These are phyloP conservation scores for Agriopis marginaria DNA, from an alignment of 2,888 invertebrate genomes.

Conservation along the genomic window DNA sequence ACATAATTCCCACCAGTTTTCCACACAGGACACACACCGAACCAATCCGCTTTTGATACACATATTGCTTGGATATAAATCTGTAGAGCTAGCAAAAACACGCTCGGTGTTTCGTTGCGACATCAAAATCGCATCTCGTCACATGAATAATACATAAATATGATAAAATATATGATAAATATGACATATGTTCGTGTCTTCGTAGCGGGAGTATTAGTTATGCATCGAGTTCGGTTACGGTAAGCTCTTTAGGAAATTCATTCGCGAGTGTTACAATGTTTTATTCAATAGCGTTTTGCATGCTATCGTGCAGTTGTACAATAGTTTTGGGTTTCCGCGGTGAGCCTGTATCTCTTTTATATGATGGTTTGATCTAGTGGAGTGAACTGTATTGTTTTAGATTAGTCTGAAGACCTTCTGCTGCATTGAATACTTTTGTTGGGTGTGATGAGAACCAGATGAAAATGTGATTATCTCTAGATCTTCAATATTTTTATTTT, in stretches of 20 bases:
- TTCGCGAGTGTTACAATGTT: conserved; percentile 33
- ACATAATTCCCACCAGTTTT: conserved; percentile 19
- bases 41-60: conserved; percentile 63
- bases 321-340: conserved; percentile 23
- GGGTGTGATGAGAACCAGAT: too few species aligned
- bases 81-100: conserved; percentile 66
- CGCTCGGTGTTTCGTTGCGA: conserved; percentile 61
- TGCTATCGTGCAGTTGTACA: conserved; percentile 26
- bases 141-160: conserved; percentile 78
- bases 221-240: conserved; percentile 53
- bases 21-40: conserved; percentile 45
- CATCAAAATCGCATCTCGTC: conserved; percentile 75
- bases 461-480: too few species aligned
- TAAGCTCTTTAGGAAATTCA: conserved; percentile 34
- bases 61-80: conserved; percentile 67
- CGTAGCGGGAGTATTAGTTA: conserved; percentile 53
- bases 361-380: conserved; percentile 1
- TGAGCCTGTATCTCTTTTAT: conserved; percentile 2
- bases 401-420: neutral
- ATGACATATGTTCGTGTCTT: conserved; percentile 66
- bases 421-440: too few species aligned
- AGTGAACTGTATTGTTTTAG: neutral
- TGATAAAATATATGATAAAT: conserved; percentile 53
- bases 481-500: too few species aligned
- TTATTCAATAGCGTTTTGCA: conserved; percentile 33